Evolutionary conservation across 64 coral and sea anemone genomes (phyloP).

Genomic region (Anthopleura sola): DNA sequence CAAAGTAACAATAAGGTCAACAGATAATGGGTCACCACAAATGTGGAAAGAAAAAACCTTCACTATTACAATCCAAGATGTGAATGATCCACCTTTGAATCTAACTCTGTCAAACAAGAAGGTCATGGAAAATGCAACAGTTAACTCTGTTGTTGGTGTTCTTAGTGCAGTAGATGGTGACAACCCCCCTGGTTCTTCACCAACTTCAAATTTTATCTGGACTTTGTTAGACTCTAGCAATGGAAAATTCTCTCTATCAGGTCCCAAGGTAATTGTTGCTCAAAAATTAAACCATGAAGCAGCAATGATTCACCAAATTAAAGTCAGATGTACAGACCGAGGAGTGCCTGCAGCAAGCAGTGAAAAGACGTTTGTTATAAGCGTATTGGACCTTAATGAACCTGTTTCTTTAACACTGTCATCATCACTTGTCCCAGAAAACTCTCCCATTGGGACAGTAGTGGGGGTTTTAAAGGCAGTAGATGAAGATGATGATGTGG

Average conservation of each 20-base stretch:
- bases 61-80: slow-evolving; percentile 29
- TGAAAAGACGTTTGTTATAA: slow-evolving; percentile 39
- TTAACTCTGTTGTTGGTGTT: slow-evolving; percentile 52
- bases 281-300: slow-evolving; percentile 50
- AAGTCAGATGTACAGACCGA: slow-evolving; percentile 55
- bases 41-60: slow-evolving; percentile 80
- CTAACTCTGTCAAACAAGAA: slow-evolving; percentile 35
- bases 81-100: slow-evolving; percentile 81
- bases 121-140: slow-evolving; percentile 56
- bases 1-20: slow-evolving; percentile 49
- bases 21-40: slow-evolving; percentile 58
- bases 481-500: slow-evolving; percentile 73
- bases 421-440: slow-evolving; percentile 45
- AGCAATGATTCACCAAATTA: slow-evolving; percentile 45
- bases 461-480: slow-evolving; percentile 58
- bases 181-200: slow-evolving; percentile 40
- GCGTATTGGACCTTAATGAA: slow-evolving; percentile 68
- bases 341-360: slow-evolving; percentile 47
- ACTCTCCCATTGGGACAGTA: slow-evolving; percentile 36
- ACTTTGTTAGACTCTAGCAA: slow-evolving; percentile 30
- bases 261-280: slow-evolving; percentile 46
- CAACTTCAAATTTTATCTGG: slow-evolving; percentile 57
- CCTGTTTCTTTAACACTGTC: slow-evolving; percentile 41
- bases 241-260: slow-evolving; percentile 49
- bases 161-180: slow-evolving; percentile 74